Percentiles rank a stretch among this genome's conserved stretches.
Conservation (phyloP, 2,888 invertebrate species). For the Eupithecia pulchellata region DNA sequence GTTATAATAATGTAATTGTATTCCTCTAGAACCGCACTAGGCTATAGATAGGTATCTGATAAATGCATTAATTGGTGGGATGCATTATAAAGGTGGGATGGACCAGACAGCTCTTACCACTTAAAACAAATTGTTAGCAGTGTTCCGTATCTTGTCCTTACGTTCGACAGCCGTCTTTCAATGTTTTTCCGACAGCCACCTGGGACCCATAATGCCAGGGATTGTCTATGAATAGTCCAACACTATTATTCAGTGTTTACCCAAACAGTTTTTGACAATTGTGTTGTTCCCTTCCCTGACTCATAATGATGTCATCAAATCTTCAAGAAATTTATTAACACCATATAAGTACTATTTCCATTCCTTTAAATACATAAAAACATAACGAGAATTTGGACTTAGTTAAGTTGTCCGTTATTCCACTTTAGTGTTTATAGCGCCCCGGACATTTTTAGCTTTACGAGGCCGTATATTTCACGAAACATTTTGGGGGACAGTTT, state of each 20-base stretch:
- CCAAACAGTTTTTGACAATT: neutral
- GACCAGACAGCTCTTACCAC: neutral
- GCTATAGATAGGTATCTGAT: neutral
- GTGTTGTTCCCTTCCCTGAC: neutral
- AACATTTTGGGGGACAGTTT: conserved; percentile 38
- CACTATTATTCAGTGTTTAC: neutral
- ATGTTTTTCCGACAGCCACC: neutral
- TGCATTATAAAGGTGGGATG: neutral
- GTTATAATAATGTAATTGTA: neutral
- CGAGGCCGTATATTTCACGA: conserved; percentile 40
- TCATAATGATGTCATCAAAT: neutral
- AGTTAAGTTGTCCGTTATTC: conserved; percentile 36
- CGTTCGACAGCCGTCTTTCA: neutral
- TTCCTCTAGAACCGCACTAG: neutral
- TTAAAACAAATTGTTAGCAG: neutral
- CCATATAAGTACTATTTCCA: conserved; percentile 1
- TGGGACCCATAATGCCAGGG: neutral
- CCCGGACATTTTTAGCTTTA: conserved; percentile 39
- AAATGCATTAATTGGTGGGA: too few species aligned
- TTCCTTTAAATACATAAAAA: conserved; percentile 19
- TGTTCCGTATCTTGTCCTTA: neutral
- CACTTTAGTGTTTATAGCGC: conserved; percentile 40
- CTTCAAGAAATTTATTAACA: neutral
- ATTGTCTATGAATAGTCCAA: neutral
- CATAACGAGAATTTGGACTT: conserved; percentile 17